phyloP scores from a whole-genome alignment of 2,113 vertebrate genomes.

The Hippotragus niger region DNA sequence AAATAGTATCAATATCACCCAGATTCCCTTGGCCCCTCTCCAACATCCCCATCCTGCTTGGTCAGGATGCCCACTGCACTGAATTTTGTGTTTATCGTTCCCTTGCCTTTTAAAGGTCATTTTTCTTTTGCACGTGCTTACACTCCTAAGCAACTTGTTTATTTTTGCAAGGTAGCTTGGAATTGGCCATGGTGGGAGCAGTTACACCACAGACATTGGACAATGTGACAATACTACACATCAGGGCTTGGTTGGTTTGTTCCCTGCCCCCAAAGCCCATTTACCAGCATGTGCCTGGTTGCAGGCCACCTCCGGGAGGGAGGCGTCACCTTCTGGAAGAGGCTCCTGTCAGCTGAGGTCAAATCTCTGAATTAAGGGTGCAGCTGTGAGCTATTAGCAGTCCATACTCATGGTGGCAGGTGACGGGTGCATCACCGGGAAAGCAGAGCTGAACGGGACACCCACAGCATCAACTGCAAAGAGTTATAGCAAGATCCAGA shows the following conservation, averaged over 20 bases:
- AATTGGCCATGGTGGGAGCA: neutral
- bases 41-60: fast-evolving
- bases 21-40: no score
- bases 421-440: fast-evolving
- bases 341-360: neutral
- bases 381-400: neutral
- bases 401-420: fast-evolving
- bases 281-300: neutral
- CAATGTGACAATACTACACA: neutral
- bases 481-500: neutral
- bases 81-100: neutral
- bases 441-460: neutral
- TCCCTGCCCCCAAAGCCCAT: neutral
- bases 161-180: neutral
- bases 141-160: neutral
- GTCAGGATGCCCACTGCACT: fast-evolving
- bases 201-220: neutral
- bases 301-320: neutral
- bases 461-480: neutral
- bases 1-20: fast-evolving
- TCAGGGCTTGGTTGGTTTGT: neutral
- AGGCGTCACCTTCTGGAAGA: neutral
- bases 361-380: neutral
- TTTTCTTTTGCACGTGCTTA: neutral
- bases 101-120: neutral